Base-by-base conservation (phyloP, 2,888 invertebrate species). In the Artemia sp. region DNA sequence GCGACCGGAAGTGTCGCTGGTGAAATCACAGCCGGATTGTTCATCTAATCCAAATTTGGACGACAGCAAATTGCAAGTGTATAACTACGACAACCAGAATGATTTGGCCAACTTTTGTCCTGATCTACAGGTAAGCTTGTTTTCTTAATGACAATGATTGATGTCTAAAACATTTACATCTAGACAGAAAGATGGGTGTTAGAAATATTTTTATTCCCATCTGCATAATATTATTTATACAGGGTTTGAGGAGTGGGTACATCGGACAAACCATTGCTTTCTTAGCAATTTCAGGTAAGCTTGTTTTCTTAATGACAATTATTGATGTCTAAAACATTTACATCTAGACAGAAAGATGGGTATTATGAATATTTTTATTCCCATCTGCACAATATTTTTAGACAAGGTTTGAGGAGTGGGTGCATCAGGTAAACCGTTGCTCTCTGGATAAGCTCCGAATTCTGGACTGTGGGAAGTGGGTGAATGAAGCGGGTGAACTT, bases 51-150 rank as follows among this genome's bases (percentile, higher is more conserved):
- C 50, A 8, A 24, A n/a, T 12, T 52, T 66, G 12, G 72, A 73
- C 8, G 79, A 78, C 64, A 78, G 77, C 24, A 53, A 24, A 19
- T 76, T 77, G 0, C 76, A 76, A 19, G 78, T 78, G 51, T 83
- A 84, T 74, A 80, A 84, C 75, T 83, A 83, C 74, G 79, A 82
- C 72, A 83, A 83, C 75, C 78, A 78, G 0, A 80, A 81, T 72
- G 84, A 83, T 75, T 78, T 75, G 8, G 77, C 80, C 19, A 80
- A 81, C 72, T 84, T 81, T 76, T 83, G 82, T 75, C 80, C 81
- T 2, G 76, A 77, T 71, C 75, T 77, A 73, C 76, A 73, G 52
- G 75, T 74, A 73, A 71, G 67, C 19, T 14, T 72, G 75, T 7
- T 70, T 58, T 58, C n/a, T 58, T 38, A 38, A 38, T 38, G 38